A percentile compares a stretch with the other conserved stretches of the same genome.
Evolutionary conservation across 2,797 vertebrate genomes (phyloP).

Genomic region (Phrynocephalus guinanensis): DNA sequence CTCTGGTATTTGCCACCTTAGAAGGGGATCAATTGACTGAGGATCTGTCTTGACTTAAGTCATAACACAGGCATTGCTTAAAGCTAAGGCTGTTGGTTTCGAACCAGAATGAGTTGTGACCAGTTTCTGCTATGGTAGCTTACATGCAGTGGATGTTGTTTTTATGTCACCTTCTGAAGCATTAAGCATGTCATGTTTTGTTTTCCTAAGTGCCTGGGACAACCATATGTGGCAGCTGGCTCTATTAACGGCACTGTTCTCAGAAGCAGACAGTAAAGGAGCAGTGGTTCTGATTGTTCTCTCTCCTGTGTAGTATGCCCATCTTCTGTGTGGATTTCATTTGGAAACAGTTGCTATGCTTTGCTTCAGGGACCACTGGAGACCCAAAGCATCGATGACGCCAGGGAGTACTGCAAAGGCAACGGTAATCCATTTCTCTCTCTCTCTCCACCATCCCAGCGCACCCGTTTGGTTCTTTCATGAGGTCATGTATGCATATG

Average conservation of each 20-base stretch:
- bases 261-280: background rate
- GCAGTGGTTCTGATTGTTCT: conserved; percentile 15
- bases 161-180: background rate
- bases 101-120: background rate
- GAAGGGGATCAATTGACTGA: background rate
- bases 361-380: conserved; percentile 66
- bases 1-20: background rate
- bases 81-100: no score
- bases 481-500: background rate
- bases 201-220: background rate
- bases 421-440: conserved; percentile 57
- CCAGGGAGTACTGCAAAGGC: conserved; percentile 68
- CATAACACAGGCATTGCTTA: no score
- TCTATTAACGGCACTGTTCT: background rate
- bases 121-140: background rate
- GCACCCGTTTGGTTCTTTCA: background rate
- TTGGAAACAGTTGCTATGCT: conserved; percentile 72
- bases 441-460: background rate
- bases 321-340: conserved; percentile 72
- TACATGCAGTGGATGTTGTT: background rate
- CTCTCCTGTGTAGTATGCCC: conserved; percentile 66
- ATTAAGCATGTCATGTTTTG: background rate
- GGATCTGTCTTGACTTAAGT: background rate
- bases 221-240: background rate
- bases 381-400: conserved; percentile 60